Percentiles rank a stretch among this genome's conserved stretches.
Conservation (phyloP, 53 echinoderm and acorn worm species). For the Stichopus horrens region DNA sequence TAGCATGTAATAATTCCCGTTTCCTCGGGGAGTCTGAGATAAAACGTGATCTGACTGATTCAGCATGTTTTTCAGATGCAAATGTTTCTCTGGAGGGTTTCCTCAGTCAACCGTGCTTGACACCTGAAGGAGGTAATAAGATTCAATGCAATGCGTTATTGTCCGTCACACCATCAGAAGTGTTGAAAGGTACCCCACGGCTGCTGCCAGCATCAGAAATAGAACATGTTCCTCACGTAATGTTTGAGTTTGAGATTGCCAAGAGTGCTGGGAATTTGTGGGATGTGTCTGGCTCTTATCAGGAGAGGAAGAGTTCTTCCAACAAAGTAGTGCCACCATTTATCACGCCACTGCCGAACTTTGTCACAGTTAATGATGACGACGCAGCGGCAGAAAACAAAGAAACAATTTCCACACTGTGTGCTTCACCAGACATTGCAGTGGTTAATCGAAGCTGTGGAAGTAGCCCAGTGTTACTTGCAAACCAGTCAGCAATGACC, state of each 20-base stretch:
- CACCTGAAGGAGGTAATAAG: neutral
- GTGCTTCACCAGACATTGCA: neutral
- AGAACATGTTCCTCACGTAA: neutral
- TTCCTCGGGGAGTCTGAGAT: neutral
- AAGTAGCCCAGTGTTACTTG: constrained; percentile 42
- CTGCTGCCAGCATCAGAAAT: constrained; percentile 3
- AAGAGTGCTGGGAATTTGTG: constrained; percentile 9
- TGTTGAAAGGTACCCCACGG: neutral
- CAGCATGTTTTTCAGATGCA: neutral
- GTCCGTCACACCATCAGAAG: neutral
- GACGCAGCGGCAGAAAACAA: neutral
- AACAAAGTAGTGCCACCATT: neutral
- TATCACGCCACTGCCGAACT: neutral
- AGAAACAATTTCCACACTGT: neutral
- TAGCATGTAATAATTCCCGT: neutral
- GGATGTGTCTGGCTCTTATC: neutral
- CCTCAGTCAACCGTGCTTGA: neutral
- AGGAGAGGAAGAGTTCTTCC: neutral
- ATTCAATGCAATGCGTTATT: neutral
- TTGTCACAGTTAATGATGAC: too few relatives aligned
- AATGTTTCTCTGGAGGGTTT: constrained; percentile 1
- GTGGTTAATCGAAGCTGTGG: neutral
- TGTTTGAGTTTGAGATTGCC: constrained; percentile 15
- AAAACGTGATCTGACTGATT: neutral
- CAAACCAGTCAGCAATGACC: constrained; percentile 47